Percentiles rank a stretch among this genome's conserved stretches.
phyloP scores from a whole-genome alignment of 2,888 invertebrate genomes.

The Iphiclides podalirius region DNA sequence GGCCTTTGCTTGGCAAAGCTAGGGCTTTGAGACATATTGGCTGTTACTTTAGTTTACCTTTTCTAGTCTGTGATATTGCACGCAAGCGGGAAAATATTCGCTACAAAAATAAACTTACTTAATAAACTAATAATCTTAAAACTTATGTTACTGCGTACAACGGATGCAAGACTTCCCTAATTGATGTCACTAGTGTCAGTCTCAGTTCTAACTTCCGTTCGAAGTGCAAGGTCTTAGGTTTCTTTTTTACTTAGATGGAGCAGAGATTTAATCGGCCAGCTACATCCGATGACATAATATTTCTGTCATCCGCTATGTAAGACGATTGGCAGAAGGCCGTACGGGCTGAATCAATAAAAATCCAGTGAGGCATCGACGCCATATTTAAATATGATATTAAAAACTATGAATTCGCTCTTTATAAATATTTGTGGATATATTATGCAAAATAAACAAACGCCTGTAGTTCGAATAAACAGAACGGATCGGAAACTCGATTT shows the following conservation, averaged over 20 bases:
- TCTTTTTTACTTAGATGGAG: slow-evolving; percentile 19
- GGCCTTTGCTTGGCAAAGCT: no score
- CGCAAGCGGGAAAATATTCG: no score
- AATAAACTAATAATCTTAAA: no score
- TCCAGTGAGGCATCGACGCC: neutral
- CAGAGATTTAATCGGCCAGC: slow-evolving; percentile 24
- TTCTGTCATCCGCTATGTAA: slow-evolving; percentile 6
- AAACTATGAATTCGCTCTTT: slow-evolving; percentile 14
- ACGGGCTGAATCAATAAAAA: slow-evolving; percentile 14
- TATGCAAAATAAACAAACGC: slow-evolving; percentile 30
- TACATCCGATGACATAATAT: slow-evolving; percentile 16
- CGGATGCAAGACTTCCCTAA: no score
- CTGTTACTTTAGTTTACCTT: no score
- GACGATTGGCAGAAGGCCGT: slow-evolving; percentile 2
- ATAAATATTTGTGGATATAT: slow-evolving; percentile 22
- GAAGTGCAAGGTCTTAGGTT: neutral
- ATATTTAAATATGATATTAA: slow-evolving; percentile 11
- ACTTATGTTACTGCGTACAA: no score
- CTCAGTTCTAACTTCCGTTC: no score
- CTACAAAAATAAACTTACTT: no score
- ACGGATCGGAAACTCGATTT: slow-evolving; percentile 19
- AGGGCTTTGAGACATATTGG: no score
- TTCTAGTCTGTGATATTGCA: no score
- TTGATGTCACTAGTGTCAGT: no score
- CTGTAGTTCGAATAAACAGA: slow-evolving; percentile 29